Percentiles rank a stretch among this genome's conserved stretches.
Conservation (phyloP, 2,113 vertebrate species). For the Tyto alba region DNA sequence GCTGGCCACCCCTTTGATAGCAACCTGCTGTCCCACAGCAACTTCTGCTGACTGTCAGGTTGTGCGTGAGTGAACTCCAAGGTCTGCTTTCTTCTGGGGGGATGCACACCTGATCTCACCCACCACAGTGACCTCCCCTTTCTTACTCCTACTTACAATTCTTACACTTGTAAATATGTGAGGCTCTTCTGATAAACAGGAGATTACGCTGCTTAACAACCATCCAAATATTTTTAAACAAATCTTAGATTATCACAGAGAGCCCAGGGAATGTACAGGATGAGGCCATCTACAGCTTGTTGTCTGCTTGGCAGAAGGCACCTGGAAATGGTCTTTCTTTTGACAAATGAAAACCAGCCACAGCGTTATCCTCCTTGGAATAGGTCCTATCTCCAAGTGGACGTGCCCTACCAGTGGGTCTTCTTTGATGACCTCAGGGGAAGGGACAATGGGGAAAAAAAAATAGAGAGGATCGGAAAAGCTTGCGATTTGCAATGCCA, state of each 20-base stretch:
- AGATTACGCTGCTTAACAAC: conserved; percentile 22
- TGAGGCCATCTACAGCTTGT: background rate
- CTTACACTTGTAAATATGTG: conserved; percentile 29
- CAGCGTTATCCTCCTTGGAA: background rate
- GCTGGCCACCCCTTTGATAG: background rate
- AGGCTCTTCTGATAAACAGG: conserved; percentile 35
- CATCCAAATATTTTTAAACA: conserved; percentile 47
- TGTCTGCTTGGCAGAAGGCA: background rate
- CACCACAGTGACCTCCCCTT: background rate
- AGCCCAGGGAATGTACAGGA: background rate
- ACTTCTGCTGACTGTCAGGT: background rate
- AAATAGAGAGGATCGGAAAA: background rate
- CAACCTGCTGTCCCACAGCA: background rate
- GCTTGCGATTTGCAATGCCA: background rate
- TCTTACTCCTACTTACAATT: background rate
- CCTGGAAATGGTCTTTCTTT: conserved; percentile 8
- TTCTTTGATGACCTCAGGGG: background rate
- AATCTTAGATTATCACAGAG: conserved; percentile 3
- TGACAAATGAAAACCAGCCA: background rate
- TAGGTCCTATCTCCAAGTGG: background rate
- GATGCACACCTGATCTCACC: background rate
- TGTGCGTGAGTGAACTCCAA: background rate
- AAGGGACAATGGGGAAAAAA: background rate
- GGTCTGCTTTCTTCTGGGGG: background rate
- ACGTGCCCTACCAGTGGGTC: background rate